These are phyloP conservation scores for Cyphomyrmex costatus DNA, from an alignment of 1,140 invertebrate species.

Conservation along the genomic window DNA sequence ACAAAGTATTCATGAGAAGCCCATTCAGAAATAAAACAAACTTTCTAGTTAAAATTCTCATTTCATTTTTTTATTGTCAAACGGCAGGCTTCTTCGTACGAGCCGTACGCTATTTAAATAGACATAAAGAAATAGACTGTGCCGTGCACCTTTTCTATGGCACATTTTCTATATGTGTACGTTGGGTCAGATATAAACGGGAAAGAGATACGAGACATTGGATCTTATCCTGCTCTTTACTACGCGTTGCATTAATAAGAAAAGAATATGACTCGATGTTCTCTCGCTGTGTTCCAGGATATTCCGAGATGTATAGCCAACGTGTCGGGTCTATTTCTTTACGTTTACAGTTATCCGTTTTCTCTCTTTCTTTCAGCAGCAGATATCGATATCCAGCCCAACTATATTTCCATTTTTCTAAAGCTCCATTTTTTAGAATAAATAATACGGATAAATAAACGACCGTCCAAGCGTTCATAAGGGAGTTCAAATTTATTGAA, in stretches of 20 bases:
- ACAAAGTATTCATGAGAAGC: neutral
- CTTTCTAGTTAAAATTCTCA: neutral
- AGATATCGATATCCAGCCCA: neutral
- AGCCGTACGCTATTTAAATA: neutral
- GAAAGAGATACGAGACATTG: slow-evolving; percentile 5
- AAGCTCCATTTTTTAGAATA: slow-evolving; percentile 32
- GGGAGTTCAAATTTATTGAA: slow-evolving; percentile 59
- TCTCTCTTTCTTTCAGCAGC: neutral
- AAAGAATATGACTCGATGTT: slow-evolving; percentile 4
- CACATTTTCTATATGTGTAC: neutral
- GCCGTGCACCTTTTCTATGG: neutral
- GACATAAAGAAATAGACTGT: neutral
- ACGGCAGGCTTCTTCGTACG: neutral
- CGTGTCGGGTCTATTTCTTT: neutral
- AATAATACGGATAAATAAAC: slow-evolving; percentile 53
- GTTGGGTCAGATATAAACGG: neutral
- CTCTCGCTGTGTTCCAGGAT: neutral
- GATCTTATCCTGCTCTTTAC: neutral
- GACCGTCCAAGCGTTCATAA: slow-evolving; percentile 19
- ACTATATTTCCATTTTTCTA: slow-evolving; percentile 48
- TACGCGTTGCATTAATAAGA: slow-evolving; percentile 25
- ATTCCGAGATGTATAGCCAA: neutral
- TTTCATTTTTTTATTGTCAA: slow-evolving; percentile 11
- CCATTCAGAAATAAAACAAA: neutral
- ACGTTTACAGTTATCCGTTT: slow-evolving; percentile 4